Evolutionary conservation across 1,140 invertebrate genomes (phyloP).

Genomic region (Trichonephila clavipes): DNA sequence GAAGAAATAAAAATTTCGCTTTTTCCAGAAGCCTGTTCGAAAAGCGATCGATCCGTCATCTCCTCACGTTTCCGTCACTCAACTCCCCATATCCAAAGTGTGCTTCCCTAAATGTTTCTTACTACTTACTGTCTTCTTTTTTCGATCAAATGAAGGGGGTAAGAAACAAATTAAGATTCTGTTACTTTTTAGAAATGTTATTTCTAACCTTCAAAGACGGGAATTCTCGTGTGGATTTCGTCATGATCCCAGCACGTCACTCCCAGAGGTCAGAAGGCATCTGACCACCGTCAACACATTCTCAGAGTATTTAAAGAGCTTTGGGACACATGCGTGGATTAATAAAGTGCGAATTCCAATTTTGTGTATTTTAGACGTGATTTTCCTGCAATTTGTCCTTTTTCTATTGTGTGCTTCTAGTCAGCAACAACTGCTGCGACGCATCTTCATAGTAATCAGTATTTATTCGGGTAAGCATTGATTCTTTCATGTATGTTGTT

Average conservation of each 20-base stretch:
- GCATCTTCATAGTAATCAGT: background rate
- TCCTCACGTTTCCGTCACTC: background rate
- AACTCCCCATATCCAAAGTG: background rate
- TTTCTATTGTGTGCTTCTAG: background rate
- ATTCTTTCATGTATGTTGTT: background rate
- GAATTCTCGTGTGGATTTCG: background rate
- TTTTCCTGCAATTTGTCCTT: background rate
- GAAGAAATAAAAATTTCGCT: background rate
- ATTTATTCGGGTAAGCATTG: conserved; percentile 18
- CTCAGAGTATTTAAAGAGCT: background rate
- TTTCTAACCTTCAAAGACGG: background rate
- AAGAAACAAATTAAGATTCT: background rate
- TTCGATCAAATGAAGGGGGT: background rate
- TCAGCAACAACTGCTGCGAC: background rate
- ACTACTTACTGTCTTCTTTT: background rate
- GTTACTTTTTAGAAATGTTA: background rate
- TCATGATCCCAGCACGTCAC: background rate
- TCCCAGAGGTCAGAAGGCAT: background rate
- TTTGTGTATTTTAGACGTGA: background rate
- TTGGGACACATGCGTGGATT: background rate
- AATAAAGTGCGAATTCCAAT: conserved; percentile 8
- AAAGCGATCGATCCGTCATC: background rate
- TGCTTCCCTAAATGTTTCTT: background rate
- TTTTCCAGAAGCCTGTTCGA: conserved; percentile 4
- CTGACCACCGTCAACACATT: conserved; percentile 3